Percentiles rank a stretch among this genome's conserved stretches.
These are phyloP conservation scores for Epirrita christyi DNA, from an alignment of 2,888 invertebrate species.

Conservation along the genomic window DNA sequence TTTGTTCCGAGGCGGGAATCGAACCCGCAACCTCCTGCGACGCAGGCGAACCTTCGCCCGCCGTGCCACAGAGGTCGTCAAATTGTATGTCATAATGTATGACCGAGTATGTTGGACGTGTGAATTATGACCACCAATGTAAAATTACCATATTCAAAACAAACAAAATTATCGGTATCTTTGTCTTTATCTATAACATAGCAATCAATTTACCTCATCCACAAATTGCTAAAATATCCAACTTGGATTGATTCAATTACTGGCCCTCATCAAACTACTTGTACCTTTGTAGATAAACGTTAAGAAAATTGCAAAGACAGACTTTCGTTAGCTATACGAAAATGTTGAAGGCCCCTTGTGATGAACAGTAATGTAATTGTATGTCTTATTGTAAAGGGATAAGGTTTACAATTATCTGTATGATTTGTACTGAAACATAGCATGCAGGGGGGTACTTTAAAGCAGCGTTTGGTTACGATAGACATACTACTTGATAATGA, in stretches of 20 bases:
- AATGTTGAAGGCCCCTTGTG: slow-evolving; percentile 1
- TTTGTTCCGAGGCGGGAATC: too few species aligned
- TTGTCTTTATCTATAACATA: too few species aligned
- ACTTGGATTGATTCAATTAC: slow-evolving; percentile 9
- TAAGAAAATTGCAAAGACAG: slow-evolving; percentile 4
- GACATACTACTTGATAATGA: too few species aligned
- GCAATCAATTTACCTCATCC: not conserved
- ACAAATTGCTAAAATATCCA: slow-evolving; percentile 3
- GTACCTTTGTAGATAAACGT: slow-evolving; percentile 5
- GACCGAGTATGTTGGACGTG: too few species aligned
- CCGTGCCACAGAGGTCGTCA: too few species aligned
- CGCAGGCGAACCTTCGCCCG: too few species aligned
- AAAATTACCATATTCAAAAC: too few species aligned
- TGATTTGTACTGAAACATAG: not conserved
- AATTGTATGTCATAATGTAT: too few species aligned
- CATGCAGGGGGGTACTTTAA: slow-evolving; percentile 1
- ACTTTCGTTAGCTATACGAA: not conserved
- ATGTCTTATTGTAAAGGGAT: not conserved
- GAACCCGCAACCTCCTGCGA: too few species aligned
- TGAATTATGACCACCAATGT: too few species aligned
- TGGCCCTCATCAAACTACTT: not conserved
- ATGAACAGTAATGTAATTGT: not conserved
- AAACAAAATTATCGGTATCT: too few species aligned
- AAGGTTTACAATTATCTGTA: not conserved
- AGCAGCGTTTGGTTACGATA: not conserved